phyloP scores from a whole-genome alignment of 2,797 vertebrate genomes.

The Sphenopsis melanotis region DNA sequence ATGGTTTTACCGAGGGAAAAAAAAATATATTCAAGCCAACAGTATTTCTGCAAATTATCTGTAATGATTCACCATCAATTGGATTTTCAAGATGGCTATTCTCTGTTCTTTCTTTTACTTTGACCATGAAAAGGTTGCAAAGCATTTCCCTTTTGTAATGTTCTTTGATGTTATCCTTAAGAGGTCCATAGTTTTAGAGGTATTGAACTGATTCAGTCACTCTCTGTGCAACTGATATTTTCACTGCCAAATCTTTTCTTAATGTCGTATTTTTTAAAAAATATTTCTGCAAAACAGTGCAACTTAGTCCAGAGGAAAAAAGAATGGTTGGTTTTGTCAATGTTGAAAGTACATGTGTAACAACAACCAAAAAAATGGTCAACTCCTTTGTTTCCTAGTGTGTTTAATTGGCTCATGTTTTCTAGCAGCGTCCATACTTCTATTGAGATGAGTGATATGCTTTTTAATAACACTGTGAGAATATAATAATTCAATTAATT shows the following conservation, averaged over 20 bases:
- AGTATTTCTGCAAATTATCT: not conserved
- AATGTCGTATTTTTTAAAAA: not conserved
- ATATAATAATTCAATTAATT: not conserved
- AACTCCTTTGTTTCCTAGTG: not conserved
- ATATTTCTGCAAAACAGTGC: not conserved
- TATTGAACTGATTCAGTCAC: not conserved
- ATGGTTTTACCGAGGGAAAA: accelerated
- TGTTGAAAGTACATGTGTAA: not conserved
- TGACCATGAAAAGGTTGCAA: not conserved
- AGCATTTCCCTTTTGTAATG: not conserved
- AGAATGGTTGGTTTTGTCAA: not conserved
- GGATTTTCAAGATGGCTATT: not conserved
- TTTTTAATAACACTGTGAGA: not conserved
- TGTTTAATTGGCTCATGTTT: not conserved
- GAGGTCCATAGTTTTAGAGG: not conserved
- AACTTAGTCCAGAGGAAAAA: not conserved
- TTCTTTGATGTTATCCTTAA: not conserved
- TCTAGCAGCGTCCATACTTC: not conserved
- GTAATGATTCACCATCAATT: not conserved
- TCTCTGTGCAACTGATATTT: not conserved
- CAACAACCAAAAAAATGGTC: not conserved
- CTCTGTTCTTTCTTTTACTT: not conserved
- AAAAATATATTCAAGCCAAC: not conserved
- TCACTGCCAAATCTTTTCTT: not conserved
- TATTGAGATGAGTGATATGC: not conserved